Percentiles rank a stretch among this genome's conserved stretches.
These are phyloP conservation scores for Diplazon laetatorius DNA, from an alignment of 2,888 invertebrate species.

Conservation along the genomic window DNA sequence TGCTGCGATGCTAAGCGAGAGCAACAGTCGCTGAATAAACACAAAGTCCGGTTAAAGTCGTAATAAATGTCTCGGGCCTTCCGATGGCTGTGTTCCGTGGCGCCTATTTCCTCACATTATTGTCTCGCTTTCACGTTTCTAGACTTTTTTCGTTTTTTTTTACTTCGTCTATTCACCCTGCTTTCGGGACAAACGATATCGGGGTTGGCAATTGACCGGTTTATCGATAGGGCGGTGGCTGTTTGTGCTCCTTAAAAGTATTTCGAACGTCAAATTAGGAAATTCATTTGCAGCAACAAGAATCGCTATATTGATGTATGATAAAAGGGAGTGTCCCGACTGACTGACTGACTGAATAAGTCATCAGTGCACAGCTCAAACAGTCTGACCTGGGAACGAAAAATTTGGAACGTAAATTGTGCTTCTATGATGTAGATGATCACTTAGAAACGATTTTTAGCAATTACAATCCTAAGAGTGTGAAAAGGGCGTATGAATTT, in stretches of 20 bases:
- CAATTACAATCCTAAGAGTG: too few species aligned
- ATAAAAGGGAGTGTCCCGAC: too few species aligned
- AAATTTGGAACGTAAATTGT: too few species aligned
- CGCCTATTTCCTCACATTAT: slow-evolving; percentile 59
- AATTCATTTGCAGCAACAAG: not conserved
- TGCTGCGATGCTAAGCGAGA: slow-evolving; percentile 68
- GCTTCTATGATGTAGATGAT: too few species aligned
- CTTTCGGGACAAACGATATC: slow-evolving; percentile 71
- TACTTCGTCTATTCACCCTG: slow-evolving; percentile 38
- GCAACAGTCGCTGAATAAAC: slow-evolving; percentile 82
- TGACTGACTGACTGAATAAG: too few species aligned
- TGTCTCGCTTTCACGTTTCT: slow-evolving; percentile 39
- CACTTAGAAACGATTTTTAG: too few species aligned
- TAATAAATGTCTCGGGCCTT: slow-evolving; percentile 81
- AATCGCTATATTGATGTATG: too few species aligned
- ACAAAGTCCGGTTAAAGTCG: slow-evolving; percentile 82
- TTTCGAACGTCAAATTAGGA: not conserved
- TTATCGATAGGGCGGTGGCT: slow-evolving; percentile 70
- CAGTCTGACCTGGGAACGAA: too few species aligned
- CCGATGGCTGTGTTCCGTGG: slow-evolving; percentile 71
- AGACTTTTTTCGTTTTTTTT: slow-evolving; percentile 49
- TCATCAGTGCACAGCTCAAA: too few species aligned
- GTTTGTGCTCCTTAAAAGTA: slow-evolving; percentile 28
- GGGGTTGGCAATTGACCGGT: slow-evolving; percentile 78
- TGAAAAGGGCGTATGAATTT: too few species aligned